A percentile compares a stretch with the other conserved stretches of the same genome.
Conservation (phyloP, 2,797 vertebrate genomes). For the Myotis pilosus region DNA sequence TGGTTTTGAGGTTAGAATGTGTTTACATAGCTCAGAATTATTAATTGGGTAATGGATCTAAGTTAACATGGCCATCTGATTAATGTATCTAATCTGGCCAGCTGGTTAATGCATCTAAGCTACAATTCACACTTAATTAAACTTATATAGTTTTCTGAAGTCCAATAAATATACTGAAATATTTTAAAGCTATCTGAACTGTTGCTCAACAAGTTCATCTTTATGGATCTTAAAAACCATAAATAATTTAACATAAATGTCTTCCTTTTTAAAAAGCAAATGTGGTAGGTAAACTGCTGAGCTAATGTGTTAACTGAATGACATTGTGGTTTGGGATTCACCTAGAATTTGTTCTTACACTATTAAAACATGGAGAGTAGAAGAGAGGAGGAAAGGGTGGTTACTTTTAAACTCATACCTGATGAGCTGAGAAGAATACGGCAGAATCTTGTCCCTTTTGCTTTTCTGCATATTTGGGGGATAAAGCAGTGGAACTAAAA, state of each 20-base stretch:
- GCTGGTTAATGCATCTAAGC: not conserved
- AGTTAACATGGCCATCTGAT: not conserved
- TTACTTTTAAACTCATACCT: not conserved
- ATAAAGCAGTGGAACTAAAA: not conserved
- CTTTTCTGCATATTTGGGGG: not conserved
- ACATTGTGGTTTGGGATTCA: not conserved
- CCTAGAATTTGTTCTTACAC: not conserved
- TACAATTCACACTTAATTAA: conserved; percentile 54
- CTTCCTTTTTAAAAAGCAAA: not conserved
- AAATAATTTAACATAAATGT: conserved; percentile 19
- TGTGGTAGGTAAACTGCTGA: not conserved
- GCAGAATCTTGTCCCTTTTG: not conserved
- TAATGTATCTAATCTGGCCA: not conserved
- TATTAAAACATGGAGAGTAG: not conserved
- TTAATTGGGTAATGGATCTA: not conserved
- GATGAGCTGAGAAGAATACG: not conserved
- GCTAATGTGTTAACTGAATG: not conserved
- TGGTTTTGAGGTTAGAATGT: not conserved
- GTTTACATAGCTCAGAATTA: not conserved
- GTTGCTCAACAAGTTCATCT: conserved; percentile 19
- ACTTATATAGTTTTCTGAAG: conserved; percentile 32
- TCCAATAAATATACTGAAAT: not conserved
- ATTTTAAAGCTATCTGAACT: not conserved
- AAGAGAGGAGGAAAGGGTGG: not conserved
- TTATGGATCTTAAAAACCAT: conserved; percentile 34